Evolutionary conservation across 2,797 vertebrate genomes (phyloP), one percentile per base, ranked within the genome.

Genomic region (Cyprinella venusta): DNA sequence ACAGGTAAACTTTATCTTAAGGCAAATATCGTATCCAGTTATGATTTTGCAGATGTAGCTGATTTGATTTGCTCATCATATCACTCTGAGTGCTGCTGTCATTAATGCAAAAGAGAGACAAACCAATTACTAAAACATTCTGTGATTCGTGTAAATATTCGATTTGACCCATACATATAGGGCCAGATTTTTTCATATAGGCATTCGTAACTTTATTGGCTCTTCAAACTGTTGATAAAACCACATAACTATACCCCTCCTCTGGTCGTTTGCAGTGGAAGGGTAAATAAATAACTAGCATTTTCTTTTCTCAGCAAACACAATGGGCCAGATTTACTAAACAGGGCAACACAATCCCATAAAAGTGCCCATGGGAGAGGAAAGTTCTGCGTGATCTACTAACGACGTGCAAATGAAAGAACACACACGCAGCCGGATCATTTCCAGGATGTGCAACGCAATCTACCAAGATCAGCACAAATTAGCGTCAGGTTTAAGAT

Each of bases 1-100:
- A 88, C 97, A 98, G 97, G 97, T 97, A 79, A 92, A 89, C 18
- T 48, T 72, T 18, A 30, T 50, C 30, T 61, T 16, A 1, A 16
- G 16, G 24, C 5, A 72, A 50, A 68, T 65, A 33, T 59, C 33
- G 52, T 36, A 40, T 45, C 7, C 33, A 64, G 16, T 42, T n/a
- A 33, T 13, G 18, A 63, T 18, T 70, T 18, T 45, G 5, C 70
- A 67, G 8, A 59, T 70, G 42, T 13, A 64, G 76, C 13, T 59
- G 7, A 61, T 61, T 26, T 40, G 13, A 76, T 76, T 76, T 42
- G n/a, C 8, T 61, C n/a, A 40, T 56, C 15, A 54, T 54, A 8
- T 76, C 33, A 8, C 2, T 13, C 21, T 9, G 72, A 54, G 45
- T 72, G 42, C 45, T 52, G 45, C 24, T 50, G 69, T 42, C 67